Percentiles rank a stretch among this genome's conserved stretches.
Evolutionary conservation across 2,888 invertebrate species (phyloP).

Genomic region (Acleris sparsana): DNA sequence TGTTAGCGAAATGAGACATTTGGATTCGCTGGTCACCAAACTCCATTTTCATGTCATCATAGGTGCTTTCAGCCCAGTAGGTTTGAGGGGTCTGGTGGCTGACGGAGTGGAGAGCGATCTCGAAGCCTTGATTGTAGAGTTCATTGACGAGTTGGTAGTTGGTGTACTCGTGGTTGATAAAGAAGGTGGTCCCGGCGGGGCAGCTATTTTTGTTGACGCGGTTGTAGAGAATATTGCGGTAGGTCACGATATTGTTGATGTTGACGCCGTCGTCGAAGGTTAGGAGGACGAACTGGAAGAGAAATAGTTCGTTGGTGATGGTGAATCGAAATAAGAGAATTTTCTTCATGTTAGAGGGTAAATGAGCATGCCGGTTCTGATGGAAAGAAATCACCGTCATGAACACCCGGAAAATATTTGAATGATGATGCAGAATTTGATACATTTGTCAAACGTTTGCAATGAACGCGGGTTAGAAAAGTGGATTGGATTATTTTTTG

Average conservation of each 20-base stretch:
- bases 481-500: too few species aligned
- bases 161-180: slow-evolving; percentile 88
- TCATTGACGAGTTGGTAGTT: slow-evolving; percentile 86
- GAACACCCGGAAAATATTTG: too few species aligned
- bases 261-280: slow-evolving; percentile 88
- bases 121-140: slow-evolving; percentile 83
- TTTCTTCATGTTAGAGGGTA: too few species aligned
- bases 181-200: slow-evolving; percentile 86
- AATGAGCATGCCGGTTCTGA: too few species aligned
- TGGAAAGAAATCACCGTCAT: too few species aligned
- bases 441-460: too few species aligned
- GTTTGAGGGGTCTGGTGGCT: slow-evolving; percentile 79
- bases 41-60: slow-evolving; percentile 79
- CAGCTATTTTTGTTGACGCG: slow-evolving; percentile 86
- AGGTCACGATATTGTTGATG: slow-evolving; percentile 78
- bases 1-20: slow-evolving; percentile 79
- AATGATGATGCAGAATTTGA: too few species aligned
- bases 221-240: slow-evolving; percentile 75
- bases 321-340: not conserved
- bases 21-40: slow-evolving; percentile 83
- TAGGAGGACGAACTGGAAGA: slow-evolving; percentile 85
- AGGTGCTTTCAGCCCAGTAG: slow-evolving; percentile 84
- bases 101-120: slow-evolving; percentile 88
- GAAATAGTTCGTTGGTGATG: not conserved
- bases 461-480: too few species aligned